Percentiles rank a stretch among this genome's conserved stretches.
Conservation (phyloP, 1,140 invertebrate genomes). For the Eueides isabella region DNA sequence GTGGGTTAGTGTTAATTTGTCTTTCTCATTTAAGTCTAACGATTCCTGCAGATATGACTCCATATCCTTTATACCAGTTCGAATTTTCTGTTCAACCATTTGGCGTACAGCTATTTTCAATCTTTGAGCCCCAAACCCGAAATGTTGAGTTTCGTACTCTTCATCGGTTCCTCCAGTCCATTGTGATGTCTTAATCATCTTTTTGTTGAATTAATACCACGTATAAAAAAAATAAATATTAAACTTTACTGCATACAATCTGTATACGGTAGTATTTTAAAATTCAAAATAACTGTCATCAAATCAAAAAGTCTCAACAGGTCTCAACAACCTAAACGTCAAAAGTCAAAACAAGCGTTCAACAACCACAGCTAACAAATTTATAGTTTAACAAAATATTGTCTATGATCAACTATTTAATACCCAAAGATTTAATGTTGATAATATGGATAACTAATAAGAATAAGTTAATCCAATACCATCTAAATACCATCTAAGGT, state of each 20-base stretch:
- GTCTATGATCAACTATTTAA: too few relatives aligned
- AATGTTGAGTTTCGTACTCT: constrained; percentile 76
- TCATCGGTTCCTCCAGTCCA: constrained; percentile 73
- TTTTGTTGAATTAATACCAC: neutral
- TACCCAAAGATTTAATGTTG: too few relatives aligned
- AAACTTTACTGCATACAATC: neutral
- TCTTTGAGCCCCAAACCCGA: constrained; percentile 72
- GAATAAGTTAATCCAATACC: too few relatives aligned
- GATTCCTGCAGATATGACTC: constrained; percentile 64
- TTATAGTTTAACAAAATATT: neutral
- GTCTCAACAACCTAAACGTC: neutral
- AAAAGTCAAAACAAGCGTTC: neutral
- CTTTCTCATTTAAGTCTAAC: constrained; percentile 66
- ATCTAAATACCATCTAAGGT: too few relatives aligned
- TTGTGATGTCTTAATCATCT: constrained; percentile 64
- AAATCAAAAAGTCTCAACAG: neutral
- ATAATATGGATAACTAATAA: too few relatives aligned
- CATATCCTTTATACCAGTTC: constrained; percentile 65
- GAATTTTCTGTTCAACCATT: constrained; percentile 77
- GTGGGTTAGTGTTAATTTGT: constrained; percentile 61
- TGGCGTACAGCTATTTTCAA: constrained; percentile 71
- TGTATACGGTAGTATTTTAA: too few relatives aligned
- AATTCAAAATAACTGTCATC: constrained; percentile 1
- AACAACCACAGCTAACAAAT: neutral
- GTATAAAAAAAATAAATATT: too few relatives aligned